Base-by-base conservation (phyloP, 2,113 vertebrate genomes). In the Ptilorrhoa leucosticta region DNA sequence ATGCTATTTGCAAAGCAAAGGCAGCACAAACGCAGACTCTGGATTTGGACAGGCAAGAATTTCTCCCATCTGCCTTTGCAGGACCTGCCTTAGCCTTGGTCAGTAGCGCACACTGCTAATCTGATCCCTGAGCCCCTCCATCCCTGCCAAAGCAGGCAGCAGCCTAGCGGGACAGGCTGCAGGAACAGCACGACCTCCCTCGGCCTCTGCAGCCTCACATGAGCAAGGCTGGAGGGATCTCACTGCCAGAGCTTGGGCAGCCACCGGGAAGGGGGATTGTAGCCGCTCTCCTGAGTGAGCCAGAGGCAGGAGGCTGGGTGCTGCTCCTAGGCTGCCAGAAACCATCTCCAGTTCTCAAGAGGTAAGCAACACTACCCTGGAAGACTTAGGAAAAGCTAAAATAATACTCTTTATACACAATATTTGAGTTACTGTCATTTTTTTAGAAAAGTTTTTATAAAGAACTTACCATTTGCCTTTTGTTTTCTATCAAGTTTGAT, bases 401-500 rank as follows among this genome's bases (percentile, higher is more conserved):
- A 7, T 23, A 94, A 42, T 15, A 53, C 15, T 66, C 39, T 90
- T 87, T 73, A 73, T n/a, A 83, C 17, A 53, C 15, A 66, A 61
- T 57, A 73, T 69, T 19, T 61, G 37, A 80, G 39, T 33, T 50
- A 54, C 5, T 54, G 13, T 28, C 5, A 26, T 54, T 82, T 58
- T 73, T 45, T 42, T 0, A 7, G 24, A 20, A 13, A 63, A 27
- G 20, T 19, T 90, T 86, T 85, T 45, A 77, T 27, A 35, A 76
- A 75, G 69, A 94, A 98, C 98, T 99, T 98, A 99, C 99, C 99
- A 99, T 99, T 97, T 99, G 99, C 95, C 99, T 98, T 98, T 99
- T 99, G 98, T 99, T 99, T 93, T 99, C 99, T 96, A 99, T 98
- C 96, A 99, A 98, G 98, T 99, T 99, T 95, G 99, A 98, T 66